Evolutionary conservation across 2,797 vertebrate genomes (phyloP).

Genomic region (Notoglanidium macrostoma): DNA sequence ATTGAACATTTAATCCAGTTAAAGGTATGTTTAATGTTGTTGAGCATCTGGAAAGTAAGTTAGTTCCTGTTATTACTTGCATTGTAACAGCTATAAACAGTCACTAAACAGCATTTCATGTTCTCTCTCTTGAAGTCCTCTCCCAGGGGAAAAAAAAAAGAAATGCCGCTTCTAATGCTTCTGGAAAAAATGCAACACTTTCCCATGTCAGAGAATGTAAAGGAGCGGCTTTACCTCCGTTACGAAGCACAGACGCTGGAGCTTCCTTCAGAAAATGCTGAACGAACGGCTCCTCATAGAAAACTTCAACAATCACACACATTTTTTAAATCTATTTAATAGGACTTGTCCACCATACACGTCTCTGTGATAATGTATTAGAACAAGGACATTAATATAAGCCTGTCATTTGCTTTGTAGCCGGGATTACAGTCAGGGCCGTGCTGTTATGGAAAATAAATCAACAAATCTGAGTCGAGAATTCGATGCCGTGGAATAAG

Average conservation of each 20-base stretch:
- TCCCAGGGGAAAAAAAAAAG: neutral
- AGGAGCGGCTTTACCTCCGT: constrained; percentile 11
- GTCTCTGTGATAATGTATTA: neutral
- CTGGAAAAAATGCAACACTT: neutral
- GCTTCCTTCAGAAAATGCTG: neutral
- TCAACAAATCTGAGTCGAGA: neutral
- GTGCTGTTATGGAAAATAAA: neutral
- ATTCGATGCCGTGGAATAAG: neutral
- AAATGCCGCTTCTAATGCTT: neutral
- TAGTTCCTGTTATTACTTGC: neutral
- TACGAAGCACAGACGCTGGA: constrained; percentile 14
- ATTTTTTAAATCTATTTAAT: neutral
- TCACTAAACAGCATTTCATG: neutral
- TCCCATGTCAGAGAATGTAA: constrained; percentile 5
- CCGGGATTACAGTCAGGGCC: neutral
- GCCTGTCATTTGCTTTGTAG: neutral
- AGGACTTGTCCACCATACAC: neutral
- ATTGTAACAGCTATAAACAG: neutral
- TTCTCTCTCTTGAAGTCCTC: neutral
- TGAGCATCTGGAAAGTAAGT: neutral
- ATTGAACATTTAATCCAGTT: neutral
- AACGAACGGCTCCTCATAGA: neutral
- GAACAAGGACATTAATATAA: neutral
- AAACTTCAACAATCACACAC: neutral
- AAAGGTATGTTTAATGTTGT: neutral